Evolutionary conservation across 2,888 invertebrate species (phyloP).

Genomic region (Nudaria mundana): DNA sequence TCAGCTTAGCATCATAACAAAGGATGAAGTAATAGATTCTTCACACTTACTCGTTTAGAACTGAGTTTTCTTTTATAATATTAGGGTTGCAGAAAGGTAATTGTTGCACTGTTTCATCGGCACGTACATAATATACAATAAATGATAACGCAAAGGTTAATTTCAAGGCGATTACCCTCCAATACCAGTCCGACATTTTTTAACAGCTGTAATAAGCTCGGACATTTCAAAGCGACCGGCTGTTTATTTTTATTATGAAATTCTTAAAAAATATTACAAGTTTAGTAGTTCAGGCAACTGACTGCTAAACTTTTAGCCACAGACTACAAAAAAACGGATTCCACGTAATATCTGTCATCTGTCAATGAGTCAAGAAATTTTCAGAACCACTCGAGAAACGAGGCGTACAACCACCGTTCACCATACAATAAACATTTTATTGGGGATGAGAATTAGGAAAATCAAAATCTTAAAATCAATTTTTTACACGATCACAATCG

Average conservation of each 20-base stretch:
- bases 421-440: too few species aligned
- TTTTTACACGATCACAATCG: too few species aligned
- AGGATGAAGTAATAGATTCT: conserved; percentile 2
- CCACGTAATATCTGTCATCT: conserved; percentile 44
- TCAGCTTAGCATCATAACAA: background rate
- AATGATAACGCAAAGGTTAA: conserved; percentile 59
- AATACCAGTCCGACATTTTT: conserved; percentile 76
- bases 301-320: conserved; percentile 34
- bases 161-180: conserved; percentile 65
- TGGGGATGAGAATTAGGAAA: too few species aligned
- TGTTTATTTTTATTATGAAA: conserved; percentile 58
- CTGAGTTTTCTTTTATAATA: conserved; percentile 48
- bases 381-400: too few species aligned
- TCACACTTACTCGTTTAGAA: conserved; percentile 61
- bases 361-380: background rate
- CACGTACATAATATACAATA: conserved; percentile 57
- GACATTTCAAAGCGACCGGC: conserved; percentile 60
- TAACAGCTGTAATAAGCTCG: conserved; percentile 59
- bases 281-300: conserved; percentile 29
- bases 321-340: conserved; percentile 25
- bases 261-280: conserved; percentile 42
- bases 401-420: too few species aligned
- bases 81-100: conserved; percentile 74
- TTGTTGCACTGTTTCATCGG: conserved; percentile 66
- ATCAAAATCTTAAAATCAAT: too few species aligned